phyloP scores from a whole-genome alignment of 35 echinoderm and acorn worm species.

The Holothuria glaberrima region DNA sequence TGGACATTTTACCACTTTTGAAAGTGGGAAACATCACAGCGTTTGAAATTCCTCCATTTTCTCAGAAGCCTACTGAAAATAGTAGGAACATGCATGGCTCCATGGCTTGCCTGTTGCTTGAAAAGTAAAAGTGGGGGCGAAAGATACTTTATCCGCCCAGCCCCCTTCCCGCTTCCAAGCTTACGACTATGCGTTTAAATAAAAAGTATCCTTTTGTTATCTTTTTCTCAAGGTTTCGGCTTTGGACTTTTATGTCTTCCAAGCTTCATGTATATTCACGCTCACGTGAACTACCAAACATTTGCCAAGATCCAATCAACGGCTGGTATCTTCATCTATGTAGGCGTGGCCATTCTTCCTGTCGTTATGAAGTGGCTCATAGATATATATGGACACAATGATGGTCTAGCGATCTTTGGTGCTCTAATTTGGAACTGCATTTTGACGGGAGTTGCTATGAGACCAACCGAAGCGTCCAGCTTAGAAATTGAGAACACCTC shows the following conservation, averaged over 20 bases:
- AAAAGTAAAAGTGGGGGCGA: too few species aligned
- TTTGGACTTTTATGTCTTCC: constrained; percentile 4
- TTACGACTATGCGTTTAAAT: too few species aligned
- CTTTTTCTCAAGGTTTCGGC: neutral
- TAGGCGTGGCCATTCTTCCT: constrained; percentile 15
- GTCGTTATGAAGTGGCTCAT: constrained; percentile 33
- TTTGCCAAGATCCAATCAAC: neutral
- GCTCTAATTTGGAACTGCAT: neutral
- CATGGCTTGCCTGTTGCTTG: too few species aligned
- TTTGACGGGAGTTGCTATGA: constrained; percentile 1
- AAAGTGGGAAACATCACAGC: too few species aligned
- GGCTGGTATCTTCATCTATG: neutral
- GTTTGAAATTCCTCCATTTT: too few species aligned
- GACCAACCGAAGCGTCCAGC: neutral
- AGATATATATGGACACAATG: constrained; percentile 3
- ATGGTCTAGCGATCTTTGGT: neutral
- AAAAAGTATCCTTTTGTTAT: too few species aligned
- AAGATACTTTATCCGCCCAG: too few species aligned
- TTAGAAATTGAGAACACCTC: neutral
- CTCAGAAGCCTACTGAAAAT: too few species aligned
- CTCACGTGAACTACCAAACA: neutral
- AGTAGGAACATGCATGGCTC: too few species aligned
- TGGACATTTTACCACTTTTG: too few species aligned
- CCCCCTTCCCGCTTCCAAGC: too few species aligned
- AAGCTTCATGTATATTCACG: constrained; percentile 13